Evolutionary conservation across 2,113 vertebrate species (phyloP), one percentile per base, ranked within the genome.

Genomic region (Uropsilus gracilis): DNA sequence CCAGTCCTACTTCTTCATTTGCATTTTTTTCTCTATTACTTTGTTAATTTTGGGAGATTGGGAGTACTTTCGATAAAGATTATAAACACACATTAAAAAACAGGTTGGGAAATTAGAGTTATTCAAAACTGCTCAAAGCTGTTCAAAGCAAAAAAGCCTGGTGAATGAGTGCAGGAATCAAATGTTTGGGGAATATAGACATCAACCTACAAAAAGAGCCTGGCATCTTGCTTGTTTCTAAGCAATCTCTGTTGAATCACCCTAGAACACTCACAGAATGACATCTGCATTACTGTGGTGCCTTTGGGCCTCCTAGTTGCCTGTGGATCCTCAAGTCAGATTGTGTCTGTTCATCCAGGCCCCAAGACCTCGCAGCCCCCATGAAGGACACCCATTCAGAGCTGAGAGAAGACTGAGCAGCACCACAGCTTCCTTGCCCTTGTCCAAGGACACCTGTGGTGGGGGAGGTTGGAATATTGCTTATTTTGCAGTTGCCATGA

Each of bases 401-500:
- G 42, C 6, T 17, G 46, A 50, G 42, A 44, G 20, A 14, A 37
- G 20, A 28, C 39, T 26, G 13, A 6, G 12, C 12, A 69, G 55
- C 28, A 57, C 32, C 6, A 28, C n/a, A n/a, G n/a, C n/a, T n/a
- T n/a, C n/a, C n/a, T n/a, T n/a, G n/a, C n/a, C n/a, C n/a, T n/a
- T n/a, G n/a, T n/a, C n/a, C n/a, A n/a, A n/a, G 17, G 0, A 30
- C 55, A 16, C n/a, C n/a, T 69, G 26, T 18, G 50, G 0, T 5
- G 1, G 16, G 4, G 7, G 32, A 55, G 61, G 34, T 42, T 5
- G 26, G 14, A 16, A 24, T 82, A 5, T 8, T 82, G 6, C 24
- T 90, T 57, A 61, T 68, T 75, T 44, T 85, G 17, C 48, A 55
- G 13, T 30, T 69, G 55, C 64, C 28, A 6, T 12, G 17, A 55